Base-by-base conservation (phyloP, 2,113 vertebrate species). In the Coptodon bakossiorum region DNA sequence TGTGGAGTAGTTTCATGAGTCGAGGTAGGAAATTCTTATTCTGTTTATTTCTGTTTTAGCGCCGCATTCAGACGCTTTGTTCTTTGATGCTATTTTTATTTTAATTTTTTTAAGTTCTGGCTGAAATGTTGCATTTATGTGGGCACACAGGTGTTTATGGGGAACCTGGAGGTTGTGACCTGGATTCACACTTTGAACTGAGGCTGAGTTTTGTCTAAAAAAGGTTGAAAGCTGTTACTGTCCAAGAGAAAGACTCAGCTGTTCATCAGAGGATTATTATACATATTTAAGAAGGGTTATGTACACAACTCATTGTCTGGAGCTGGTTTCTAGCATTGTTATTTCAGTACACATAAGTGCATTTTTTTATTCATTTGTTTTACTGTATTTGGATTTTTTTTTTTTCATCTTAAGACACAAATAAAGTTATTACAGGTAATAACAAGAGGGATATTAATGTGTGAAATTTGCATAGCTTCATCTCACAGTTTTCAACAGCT, bases 1-100 rank as follows among this genome's bases (percentile, higher is more conserved):
- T 94, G 93, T 94, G 92, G 93, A 93, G 86, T 90, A 86, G 91
- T 92, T 90, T 93, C 89, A 84, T 82, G 79, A 89, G 85, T 88
- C 88, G 54, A 93, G 94, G 94, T 94, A 94, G 86, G 92, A 91
- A 88, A 91, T 88, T 61, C 38, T 80, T 88, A 8, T 85, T 63
- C 4, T 84, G 11, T 82, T 73, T 78, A 13, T 89, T 71, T 85
- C 19, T 83, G 27, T 61, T 68, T 52, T 17, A 66, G 36, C 45
- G 73, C 31, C 59, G 48, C 34, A 48, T 81, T 81, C 16, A 76
- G 56, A 31, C 1, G 14, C 4, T 73, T 50, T 76, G 38, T 5
- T 82, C 80, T 54, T 43, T 7, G 52, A 1, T 52, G 31, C 16
- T 11, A 4, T 17, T 10, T 31, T 40, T 3, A 3, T 43, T 56